These are phyloP conservation scores for Myotis lucifugus DNA, from an alignment of 2,113 vertebrate genomes.

Conservation along the genomic window DNA sequence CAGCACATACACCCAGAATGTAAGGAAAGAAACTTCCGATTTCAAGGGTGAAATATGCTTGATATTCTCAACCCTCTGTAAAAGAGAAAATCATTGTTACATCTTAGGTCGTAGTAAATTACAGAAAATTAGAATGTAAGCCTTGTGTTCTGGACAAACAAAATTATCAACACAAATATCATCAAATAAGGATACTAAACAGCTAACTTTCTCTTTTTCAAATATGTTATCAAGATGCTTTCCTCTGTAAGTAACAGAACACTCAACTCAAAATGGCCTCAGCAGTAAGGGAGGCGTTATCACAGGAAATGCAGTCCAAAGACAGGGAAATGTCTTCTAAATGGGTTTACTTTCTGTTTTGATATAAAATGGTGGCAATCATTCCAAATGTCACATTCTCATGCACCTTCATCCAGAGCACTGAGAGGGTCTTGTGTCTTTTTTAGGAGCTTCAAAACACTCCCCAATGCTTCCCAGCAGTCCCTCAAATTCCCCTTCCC, in stretches of 20 bases:
- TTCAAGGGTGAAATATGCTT: not conserved
- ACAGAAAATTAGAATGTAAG: not conserved
- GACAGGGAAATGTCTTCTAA: not conserved
- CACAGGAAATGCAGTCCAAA: not conserved
- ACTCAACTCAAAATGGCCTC: not conserved
- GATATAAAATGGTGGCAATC: not conserved
- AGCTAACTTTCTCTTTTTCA: conserved; percentile 11
- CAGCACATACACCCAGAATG: not conserved
- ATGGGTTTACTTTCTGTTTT: not conserved
- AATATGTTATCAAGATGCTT: not conserved
- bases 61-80: not conserved
- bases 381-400: not conserved
- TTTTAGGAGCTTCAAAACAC: not conserved
- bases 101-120: not conserved
- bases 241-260: not conserved
- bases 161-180: not conserved
- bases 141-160: not conserved
- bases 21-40: not conserved
- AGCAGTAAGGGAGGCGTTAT: not conserved
- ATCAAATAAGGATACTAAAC: not conserved
- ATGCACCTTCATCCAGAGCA: not conserved
- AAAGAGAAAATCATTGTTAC: not conserved
- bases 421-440: not conserved
- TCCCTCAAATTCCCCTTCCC: not conserved
- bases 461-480: not conserved